Evolutionary conservation across 2,797 vertebrate genomes (phyloP).

Genomic region (Luscinia megarhynchos): DNA sequence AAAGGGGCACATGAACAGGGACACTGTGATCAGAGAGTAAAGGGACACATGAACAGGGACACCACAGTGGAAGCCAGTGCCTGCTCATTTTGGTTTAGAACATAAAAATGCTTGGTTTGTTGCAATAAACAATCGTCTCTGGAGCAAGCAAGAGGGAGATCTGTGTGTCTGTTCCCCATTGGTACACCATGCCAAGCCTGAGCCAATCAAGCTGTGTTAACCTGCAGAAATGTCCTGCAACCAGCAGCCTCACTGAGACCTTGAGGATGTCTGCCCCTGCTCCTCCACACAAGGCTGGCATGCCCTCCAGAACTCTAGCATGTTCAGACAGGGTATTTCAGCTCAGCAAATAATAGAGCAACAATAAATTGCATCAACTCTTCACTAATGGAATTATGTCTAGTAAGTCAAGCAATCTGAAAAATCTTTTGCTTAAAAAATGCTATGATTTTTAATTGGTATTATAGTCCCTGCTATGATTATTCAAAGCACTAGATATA

Average conservation of each 20-base stretch:
- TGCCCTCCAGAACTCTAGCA: background rate
- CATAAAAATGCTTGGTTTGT: background rate
- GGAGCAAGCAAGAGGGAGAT: background rate
- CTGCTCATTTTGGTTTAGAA: background rate
- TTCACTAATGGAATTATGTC: constrained; percentile 35
- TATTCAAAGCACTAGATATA: constrained; percentile 10
- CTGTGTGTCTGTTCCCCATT: background rate
- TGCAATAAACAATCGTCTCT: rapidly evolving
- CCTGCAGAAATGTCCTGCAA: background rate
- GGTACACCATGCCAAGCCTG: background rate
- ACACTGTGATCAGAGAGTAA: no score
- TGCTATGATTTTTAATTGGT: constrained; percentile 10
- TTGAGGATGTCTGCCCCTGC: background rate
- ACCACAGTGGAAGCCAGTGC: rapidly evolving
- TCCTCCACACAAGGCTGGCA: background rate
- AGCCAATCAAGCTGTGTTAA: background rate
- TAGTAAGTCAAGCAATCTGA: constrained; percentile 33
- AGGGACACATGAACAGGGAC: background rate
- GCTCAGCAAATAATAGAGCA: constrained; percentile 31
- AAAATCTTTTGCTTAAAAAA: constrained; percentile 37
- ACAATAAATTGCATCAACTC: constrained; percentile 32
- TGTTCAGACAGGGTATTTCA: background rate
- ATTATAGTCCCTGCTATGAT: constrained; percentile 29
- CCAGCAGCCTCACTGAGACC: background rate
- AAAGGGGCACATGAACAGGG: no score